phyloP scores from a whole-genome alignment of 2,888 invertebrate genomes.

The Cyclophora albipunctata region DNA sequence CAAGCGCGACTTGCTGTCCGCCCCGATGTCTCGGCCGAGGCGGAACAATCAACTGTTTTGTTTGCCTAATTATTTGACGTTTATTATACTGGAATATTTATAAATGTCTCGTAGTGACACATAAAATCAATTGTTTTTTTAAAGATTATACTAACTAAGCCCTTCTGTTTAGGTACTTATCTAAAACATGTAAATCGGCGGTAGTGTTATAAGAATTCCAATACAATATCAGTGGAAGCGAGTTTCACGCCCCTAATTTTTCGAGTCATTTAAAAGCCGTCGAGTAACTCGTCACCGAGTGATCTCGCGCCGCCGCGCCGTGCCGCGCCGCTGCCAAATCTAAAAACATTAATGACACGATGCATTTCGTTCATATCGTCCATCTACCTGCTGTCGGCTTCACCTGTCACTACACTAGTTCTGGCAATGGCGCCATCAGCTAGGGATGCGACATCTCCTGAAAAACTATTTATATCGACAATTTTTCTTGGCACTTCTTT shows the following conservation, averaged over 20 bases:
- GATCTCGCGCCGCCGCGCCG: slow-evolving; percentile 11
- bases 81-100: not conserved
- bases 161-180: no score
- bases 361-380: slow-evolving; percentile 23
- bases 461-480: slow-evolving; percentile 18
- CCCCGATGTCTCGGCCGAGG: no score
- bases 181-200: no score
- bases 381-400: slow-evolving; percentile 27
- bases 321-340: slow-evolving; percentile 35
- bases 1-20: no score
- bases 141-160: no score
- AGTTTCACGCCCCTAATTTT: no score
- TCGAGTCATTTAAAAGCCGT: slow-evolving; percentile 9
- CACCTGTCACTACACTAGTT: slow-evolving; percentile 49
- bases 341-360: slow-evolving; percentile 39
- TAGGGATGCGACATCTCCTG: slow-evolving; percentile 25
- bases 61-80: slow-evolving; percentile 10
- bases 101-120: no score
- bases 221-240: no score
- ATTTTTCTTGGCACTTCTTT: slow-evolving; percentile 17
- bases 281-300: slow-evolving; percentile 18
- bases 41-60: no score
- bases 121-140: no score
- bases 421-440: slow-evolving; percentile 56
- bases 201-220: no score